Evolutionary conservation across 2,113 vertebrate genomes (phyloP).

Genomic region (Dicentrarchus labrax): DNA sequence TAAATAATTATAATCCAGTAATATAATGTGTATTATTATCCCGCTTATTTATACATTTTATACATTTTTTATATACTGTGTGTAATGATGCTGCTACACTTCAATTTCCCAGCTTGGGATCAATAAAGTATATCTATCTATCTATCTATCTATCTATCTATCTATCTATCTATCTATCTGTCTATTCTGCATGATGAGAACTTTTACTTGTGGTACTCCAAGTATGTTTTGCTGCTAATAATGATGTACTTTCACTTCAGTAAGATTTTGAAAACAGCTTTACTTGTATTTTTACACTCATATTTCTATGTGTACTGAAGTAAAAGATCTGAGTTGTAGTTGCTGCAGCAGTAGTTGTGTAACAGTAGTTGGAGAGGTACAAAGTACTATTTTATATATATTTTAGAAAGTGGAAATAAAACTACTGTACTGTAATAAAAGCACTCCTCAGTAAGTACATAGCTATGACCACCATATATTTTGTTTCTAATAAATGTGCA

Average conservation of each 20-base stretch:
- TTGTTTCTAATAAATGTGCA: too few species aligned
- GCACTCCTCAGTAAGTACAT: neutral
- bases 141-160: too few species aligned
- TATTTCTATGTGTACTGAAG: neutral
- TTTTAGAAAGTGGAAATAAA: neutral
- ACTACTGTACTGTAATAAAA: neutral
- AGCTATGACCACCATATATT: neutral
- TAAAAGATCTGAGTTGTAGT: neutral
- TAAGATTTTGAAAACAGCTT: neutral
- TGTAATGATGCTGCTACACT: too few species aligned
- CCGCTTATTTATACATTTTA: too few species aligned
- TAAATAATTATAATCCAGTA: neutral
- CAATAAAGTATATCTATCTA: too few species aligned
- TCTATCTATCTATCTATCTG: too few species aligned
- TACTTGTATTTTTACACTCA: neutral
- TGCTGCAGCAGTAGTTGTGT: neutral
- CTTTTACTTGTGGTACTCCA: neutral
- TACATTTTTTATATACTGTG: too few species aligned
- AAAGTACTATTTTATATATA: neutral
- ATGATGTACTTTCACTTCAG: neutral
- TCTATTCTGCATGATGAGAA: neutral
- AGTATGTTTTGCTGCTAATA: neutral
- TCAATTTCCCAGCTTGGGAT: too few species aligned
- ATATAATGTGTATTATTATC: neutral
- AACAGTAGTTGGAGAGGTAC: neutral